phyloP scores from a whole-genome alignment of 2,113 vertebrate species.

The Lepus americanus region DNA sequence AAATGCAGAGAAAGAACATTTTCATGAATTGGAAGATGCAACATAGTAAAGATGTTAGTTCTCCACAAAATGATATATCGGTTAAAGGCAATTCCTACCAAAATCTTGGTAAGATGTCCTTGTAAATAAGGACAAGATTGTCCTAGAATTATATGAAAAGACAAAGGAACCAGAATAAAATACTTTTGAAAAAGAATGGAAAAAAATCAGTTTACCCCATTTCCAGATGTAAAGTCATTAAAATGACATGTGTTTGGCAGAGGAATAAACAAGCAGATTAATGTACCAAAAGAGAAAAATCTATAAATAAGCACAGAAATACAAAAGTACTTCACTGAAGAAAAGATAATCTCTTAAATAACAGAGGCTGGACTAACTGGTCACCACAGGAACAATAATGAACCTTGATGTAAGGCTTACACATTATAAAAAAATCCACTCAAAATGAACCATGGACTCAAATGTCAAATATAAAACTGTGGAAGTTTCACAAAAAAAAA shows the following conservation, averaged over 20 bases:
- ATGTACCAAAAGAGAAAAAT: not conserved
- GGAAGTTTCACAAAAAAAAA: not conserved
- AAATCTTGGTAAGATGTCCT: not conserved
- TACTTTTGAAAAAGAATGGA: not conserved
- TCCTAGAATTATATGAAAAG: constrained; percentile 16
- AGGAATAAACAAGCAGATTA: not conserved
- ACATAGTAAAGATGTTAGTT: not conserved
- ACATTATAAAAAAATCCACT: not conserved
- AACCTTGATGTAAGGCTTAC: not conserved
- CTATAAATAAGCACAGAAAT: not conserved
- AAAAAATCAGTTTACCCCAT: not conserved
- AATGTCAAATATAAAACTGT: not conserved
- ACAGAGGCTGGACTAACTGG: not conserved
- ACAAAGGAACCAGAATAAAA: not conserved
- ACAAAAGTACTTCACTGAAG: not conserved
- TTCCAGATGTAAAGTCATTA: not conserved
- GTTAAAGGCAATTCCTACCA: not conserved
- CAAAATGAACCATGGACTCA: not conserved
- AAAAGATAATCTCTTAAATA: not conserved
- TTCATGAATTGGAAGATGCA: not conserved
- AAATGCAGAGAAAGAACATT: not conserved
- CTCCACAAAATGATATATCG: not conserved
- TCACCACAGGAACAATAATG: not conserved
- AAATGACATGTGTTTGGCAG: not conserved
- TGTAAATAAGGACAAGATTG: not conserved